Percentiles rank a stretch among this genome's conserved stretches.
phyloP scores from a whole-genome alignment of 2,113 vertebrate genomes.

The Octodon degus region DNA sequence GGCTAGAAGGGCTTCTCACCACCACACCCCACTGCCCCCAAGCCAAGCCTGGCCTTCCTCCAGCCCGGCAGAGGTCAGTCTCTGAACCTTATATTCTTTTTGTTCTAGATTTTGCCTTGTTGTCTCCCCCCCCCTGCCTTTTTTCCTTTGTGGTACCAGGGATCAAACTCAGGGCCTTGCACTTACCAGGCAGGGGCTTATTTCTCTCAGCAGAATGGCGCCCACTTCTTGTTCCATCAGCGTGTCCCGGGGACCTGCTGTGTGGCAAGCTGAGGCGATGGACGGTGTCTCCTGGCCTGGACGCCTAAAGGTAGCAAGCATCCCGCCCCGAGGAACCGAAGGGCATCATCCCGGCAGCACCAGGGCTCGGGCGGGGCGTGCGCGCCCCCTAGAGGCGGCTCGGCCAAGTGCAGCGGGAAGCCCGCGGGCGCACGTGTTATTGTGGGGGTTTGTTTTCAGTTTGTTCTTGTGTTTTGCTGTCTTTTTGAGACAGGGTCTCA shows the following conservation, averaged over 20 bases:
- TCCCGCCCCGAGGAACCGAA: too few relatives aligned
- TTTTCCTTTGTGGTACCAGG: too few relatives aligned
- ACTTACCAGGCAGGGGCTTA: too few relatives aligned
- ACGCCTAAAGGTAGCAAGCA: background rate
- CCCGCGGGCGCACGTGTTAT: too few relatives aligned
- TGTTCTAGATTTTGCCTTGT: background rate
- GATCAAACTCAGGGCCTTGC: too few relatives aligned
- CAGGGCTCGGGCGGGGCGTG: background rate
- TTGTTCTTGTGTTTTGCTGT: too few relatives aligned
- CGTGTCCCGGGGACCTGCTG: background rate
- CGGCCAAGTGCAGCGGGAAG: background rate
- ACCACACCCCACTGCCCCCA: background rate
- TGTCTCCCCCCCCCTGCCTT: too few relatives aligned
- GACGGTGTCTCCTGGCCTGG: background rate
- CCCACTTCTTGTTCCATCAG: background rate
- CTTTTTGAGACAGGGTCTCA: too few relatives aligned
- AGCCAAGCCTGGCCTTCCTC: background rate
- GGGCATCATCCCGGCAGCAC: background rate
- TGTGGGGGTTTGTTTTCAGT: too few relatives aligned
- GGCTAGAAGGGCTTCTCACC: background rate
- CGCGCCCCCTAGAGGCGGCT: slow-evolving; percentile 70
- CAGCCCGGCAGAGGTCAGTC: background rate
- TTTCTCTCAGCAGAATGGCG: background rate
- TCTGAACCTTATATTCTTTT: background rate
- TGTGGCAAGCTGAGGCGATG: background rate